Base-by-base conservation (phyloP, 2,888 invertebrate genomes). In the Dinocampus coccinellae region DNA sequence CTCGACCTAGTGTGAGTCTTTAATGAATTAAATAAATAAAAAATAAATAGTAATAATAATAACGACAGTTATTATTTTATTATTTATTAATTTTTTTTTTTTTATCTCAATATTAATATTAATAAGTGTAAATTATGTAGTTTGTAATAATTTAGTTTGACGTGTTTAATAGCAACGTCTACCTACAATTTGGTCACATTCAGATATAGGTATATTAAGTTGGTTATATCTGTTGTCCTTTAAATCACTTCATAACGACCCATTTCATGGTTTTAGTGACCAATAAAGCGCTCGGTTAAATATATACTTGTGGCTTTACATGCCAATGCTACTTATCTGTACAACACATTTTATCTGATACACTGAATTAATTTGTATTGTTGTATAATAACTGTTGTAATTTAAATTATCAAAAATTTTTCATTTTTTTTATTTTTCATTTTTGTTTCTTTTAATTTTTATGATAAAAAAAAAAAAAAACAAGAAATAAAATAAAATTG, bases 1-100 rank as follows among this genome's bases (percentile, higher is more conserved):
- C 80, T 80, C 85, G 86, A 82, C 83, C 83, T 73, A 84, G 82
- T 80, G 87, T 87, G 63, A 87, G 87, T 86, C 58, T 36, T 2
- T 4, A 47, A 1, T n/a, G 7, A 47, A 47, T 16, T 29, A 3
- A 29, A 29, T 4, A 29, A 29, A 29, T 29, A 7, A n/a, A n/a
- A n/a, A n/a, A n/a, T n/a, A n/a, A n/a, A n/a, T n/a, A n/a, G n/a
- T n/a, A n/a, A n/a, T n/a, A n/a, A n/a, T n/a, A n/a, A n/a, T n/a
- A n/a, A n/a, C n/a, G n/a, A n/a, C n/a, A n/a, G n/a, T n/a, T n/a
- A n/a, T n/a, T n/a, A n/a, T n/a, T n/a, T n/a, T n/a, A n/a, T n/a
- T n/a, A n/a, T n/a, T n/a, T n/a, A n/a, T n/a, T n/a, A n/a, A n/a
- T n/a, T n/a, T n/a, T n/a, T n/a, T n/a, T n/a, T n/a, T n/a, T n/a